Evolutionary conservation across 2,888 invertebrate genomes (phyloP).

Genomic region (Itoplectis maculator): DNA sequence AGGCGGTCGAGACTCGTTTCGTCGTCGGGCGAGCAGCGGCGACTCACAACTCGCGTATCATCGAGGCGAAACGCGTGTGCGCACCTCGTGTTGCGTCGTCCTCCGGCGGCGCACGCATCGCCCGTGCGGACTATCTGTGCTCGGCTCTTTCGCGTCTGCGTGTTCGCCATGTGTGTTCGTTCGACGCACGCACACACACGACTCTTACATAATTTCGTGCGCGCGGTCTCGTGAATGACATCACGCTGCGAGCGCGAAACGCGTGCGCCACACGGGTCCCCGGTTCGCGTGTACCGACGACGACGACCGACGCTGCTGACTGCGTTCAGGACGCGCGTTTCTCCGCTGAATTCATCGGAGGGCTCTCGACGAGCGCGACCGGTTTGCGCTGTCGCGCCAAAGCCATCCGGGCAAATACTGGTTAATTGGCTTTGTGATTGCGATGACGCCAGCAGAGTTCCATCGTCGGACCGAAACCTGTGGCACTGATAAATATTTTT

Average conservation of each 20-base stretch:
- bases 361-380: constrained; percentile 16
- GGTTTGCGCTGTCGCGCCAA: background rate
- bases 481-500: too few species aligned
- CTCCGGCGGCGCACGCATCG: too few species aligned
- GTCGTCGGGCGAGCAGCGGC: background rate
- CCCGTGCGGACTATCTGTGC: background rate
- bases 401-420: background rate
- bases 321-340: constrained; percentile 7
- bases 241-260: constrained; percentile 69
- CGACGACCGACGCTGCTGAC: constrained; percentile 8
- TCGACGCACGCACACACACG: background rate
- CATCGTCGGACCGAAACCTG: background rate
- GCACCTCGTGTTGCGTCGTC: constrained; percentile 22
- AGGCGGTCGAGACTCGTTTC: background rate
- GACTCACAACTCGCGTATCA: constrained; percentile 15
- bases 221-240: constrained; percentile 75
- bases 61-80: constrained; percentile 21
- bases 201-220: constrained; percentile 74
- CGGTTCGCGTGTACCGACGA: constrained; percentile 34
- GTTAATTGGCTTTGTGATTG: constrained; percentile 31
- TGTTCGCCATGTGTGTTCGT: background rate
- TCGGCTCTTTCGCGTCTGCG: constrained; percentile 22
- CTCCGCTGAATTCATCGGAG: constrained; percentile 38
- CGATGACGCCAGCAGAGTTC: background rate
- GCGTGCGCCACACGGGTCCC: constrained; percentile 21